Conservation (phyloP, 1,140 invertebrate genomes). For the Megathymus violae region DNA sequence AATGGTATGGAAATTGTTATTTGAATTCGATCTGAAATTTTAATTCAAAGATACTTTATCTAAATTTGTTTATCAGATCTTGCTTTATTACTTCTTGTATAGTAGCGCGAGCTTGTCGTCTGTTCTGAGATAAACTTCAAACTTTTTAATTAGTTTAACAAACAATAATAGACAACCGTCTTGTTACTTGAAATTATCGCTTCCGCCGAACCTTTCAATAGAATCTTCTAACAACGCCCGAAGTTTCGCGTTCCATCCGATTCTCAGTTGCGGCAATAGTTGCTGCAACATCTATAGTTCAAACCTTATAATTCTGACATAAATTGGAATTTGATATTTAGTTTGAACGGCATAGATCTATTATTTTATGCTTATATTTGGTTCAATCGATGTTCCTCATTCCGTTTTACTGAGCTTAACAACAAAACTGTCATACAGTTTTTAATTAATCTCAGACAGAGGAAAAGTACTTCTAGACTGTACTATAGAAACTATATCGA, state of each 20-base stretch:
- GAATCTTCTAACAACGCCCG: slow-evolving; percentile 23
- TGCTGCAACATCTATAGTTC: slow-evolving; percentile 22
- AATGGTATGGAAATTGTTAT: no score
- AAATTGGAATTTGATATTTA: background rate
- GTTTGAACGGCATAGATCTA: background rate
- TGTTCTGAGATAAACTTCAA: slow-evolving; percentile 52
- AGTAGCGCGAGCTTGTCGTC: slow-evolving; percentile 44
- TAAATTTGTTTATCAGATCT: slow-evolving; percentile 30
- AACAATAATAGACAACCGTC: slow-evolving; percentile 64
- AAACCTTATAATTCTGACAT: slow-evolving; percentile 10
- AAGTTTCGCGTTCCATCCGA: slow-evolving; percentile 23
- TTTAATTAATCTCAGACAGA: no score
- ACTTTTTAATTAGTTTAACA: slow-evolving; percentile 77
- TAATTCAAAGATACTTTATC: background rate
- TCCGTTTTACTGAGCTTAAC: no score
- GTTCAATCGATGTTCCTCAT: no score
- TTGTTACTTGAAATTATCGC: slow-evolving; percentile 53
- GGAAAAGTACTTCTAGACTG: no score
- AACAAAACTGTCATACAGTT: no score
- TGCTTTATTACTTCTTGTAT: slow-evolving; percentile 41
- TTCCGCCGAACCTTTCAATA: slow-evolving; percentile 32
- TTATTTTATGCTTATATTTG: background rate
- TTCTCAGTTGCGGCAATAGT: slow-evolving; percentile 15
- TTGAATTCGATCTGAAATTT: background rate
- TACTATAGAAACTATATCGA: background rate